Base-by-base conservation (phyloP, 37 sponge, comb jelly and placozoan genomes). In the Ianthella basta region DNA sequence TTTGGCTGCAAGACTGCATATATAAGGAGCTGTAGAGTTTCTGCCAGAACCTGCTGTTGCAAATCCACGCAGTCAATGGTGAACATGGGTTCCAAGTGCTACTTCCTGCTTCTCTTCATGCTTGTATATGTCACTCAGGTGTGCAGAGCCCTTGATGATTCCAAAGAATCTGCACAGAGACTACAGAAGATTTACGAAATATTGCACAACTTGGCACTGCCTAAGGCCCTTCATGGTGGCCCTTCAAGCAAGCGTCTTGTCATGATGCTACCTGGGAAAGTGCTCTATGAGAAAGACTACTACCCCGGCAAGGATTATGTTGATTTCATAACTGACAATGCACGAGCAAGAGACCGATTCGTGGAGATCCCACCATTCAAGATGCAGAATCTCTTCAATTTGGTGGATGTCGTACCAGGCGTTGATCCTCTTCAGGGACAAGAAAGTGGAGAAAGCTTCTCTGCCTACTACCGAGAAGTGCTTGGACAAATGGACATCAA, bases 241-340 rank as follows among this genome's bases (percentile, higher is more conserved):
- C 25, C 24, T 15, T 27, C 80, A 14, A 70, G 19, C 38, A 74
- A 82, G 36, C 60, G 90, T 21, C 85, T 90, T 3, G 77, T 90
- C 20, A 55, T 90, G 59, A 25, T 86, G 65, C 39, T 82, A 15
- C 90, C 90, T 8, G 90, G 90, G 14, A 86, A 90, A 56, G 86
- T 90, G 24, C 87, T 85, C 39, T 86, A 85, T 73, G 86, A 86
- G 37, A 80, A 74, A 81, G 90, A 90, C 83, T 90, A 90, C 68
- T 85, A 74, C 60, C 90, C 90, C 6, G 90, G 90, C 21, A 39
- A 38, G 0, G 86, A 72, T 29, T 90, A 90, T 66, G 36, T 84
- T 27, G 63, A 66, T 19, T 44, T 44, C 50, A 44, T 44, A 44
- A 56, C 55, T 27, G 20, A 79, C 25, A 79, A 83, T 50, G 64